Base-by-base conservation (phyloP, 2,888 invertebrate species). In the Diadegma fenestrale region DNA sequence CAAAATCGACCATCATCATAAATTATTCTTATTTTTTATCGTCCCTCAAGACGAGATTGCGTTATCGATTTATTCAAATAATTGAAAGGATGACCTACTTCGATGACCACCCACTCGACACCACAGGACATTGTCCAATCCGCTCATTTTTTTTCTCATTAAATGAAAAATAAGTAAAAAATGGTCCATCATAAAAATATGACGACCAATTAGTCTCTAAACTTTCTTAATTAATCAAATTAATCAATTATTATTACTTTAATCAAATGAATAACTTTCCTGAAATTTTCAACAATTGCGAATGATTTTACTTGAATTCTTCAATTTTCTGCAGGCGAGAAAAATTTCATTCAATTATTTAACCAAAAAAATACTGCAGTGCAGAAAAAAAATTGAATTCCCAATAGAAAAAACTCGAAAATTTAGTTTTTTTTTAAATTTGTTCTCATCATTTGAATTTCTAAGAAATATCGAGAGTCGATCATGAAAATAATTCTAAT, bases 31-130 rank as follows among this genome's bases (percentile, higher is more conserved):
- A 26, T 30, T 19, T 58, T 41, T 30, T 12, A 54, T 54, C 6
- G n/a, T 26, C 45, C 17, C 26, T 8, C 22, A 43, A 14, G 66
- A 58, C 51, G 58, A 30, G 22, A 33, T 33, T 69, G 17, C 26
- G 1, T 75, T 45, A 58, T 77, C 58, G 76, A 80, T 73, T 68
- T 78, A 54, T 85, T 77, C 22, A 68, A 81, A 81, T 81, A 37
- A n/a, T 12, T 48, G 75, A 54, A 22, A 54, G 33, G 61, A 61
- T 51, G 68, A 26, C 81, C 84, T 77, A 81, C 61, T 78, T 81
- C 61, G 51, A 71, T 37, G 69, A 80, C 45, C 64, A 30, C 71
- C 76, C 72, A 64, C 76, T 58, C 54, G 10, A 22, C 64, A 66
- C 58, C 63, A 33, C 37, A 58, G 22, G 17, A 61, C 37, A 17